Percentiles rank a stretch among this genome's conserved stretches.
phyloP scores from a whole-genome alignment of 2,113 vertebrate species.

The Apistogramma diplotaenia region DNA sequence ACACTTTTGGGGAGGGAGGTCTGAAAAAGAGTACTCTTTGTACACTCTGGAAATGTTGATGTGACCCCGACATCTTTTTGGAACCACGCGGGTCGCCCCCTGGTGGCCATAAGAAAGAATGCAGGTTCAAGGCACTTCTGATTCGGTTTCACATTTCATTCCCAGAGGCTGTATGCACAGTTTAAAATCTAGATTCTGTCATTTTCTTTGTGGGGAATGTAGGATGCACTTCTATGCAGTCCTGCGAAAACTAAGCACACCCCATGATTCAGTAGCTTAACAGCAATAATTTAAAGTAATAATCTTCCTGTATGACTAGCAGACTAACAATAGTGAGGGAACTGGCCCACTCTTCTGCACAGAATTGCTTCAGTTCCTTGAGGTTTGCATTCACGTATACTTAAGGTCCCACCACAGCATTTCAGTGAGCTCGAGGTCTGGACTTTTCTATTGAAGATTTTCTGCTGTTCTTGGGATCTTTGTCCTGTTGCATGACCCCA shows the following conservation, averaged over 20 bases:
- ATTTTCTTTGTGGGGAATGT: background rate
- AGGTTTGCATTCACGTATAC: no score
- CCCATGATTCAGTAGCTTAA: no score
- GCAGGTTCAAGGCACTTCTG: background rate
- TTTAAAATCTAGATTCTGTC: background rate
- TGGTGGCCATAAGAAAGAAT: rapidly evolving
- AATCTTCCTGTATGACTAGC: no score
- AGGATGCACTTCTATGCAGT: background rate
- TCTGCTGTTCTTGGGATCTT: background rate
- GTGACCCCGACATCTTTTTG: background rate
- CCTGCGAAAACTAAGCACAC: background rate
- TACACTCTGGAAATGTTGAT: no score
- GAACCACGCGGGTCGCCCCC: background rate
- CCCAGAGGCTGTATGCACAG: background rate
- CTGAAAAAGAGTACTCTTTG: no score
- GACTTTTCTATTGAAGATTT: background rate
- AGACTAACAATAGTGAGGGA: no score
- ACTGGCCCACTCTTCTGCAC: no score
- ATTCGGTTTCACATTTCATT: background rate
- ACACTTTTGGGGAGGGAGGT: no score
- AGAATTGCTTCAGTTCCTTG: no score
- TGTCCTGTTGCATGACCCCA: background rate
- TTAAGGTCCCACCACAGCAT: no score
- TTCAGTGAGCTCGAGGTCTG: no score
- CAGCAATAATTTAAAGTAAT: no score